These are phyloP conservation scores for Arenaria interpres DNA, from an alignment of 2,113 vertebrate genomes.

Conservation along the genomic window DNA sequence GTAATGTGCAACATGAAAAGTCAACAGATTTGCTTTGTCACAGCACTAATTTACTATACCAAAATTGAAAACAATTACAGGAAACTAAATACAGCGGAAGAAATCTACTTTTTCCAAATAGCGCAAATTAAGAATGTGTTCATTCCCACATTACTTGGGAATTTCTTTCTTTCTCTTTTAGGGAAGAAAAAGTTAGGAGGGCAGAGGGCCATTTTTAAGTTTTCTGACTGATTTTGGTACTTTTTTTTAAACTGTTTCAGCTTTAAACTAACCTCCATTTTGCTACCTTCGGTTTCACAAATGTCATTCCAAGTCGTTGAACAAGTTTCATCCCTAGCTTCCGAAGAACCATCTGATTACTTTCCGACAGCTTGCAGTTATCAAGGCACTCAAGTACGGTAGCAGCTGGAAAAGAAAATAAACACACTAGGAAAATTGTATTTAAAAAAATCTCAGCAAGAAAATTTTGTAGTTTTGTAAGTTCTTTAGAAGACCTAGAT, in stretches of 20 bases:
- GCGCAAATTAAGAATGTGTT: not conserved
- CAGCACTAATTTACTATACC: not conserved
- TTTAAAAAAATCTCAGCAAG: not conserved
- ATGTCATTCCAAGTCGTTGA: conserved; percentile 90
- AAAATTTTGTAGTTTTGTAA: not conserved
- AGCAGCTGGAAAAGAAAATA: conserved; percentile 74
- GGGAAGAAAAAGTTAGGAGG: not conserved
- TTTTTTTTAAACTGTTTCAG: not conserved
- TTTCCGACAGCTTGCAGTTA: conserved; percentile 80
- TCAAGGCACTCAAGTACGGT: conserved; percentile 85
- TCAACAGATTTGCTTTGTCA: not conserved
- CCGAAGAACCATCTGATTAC: conserved; percentile 86
- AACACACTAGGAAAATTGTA: not conserved
- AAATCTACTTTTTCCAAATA: not conserved
- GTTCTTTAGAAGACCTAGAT: not conserved
- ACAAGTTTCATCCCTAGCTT: conserved; percentile 91
- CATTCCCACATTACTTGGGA: not conserved
- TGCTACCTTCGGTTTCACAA: conserved; percentile 90
- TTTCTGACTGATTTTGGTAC: not conserved
- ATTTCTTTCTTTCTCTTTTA: not conserved
- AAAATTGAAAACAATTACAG: not conserved
- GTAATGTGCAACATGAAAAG: not conserved
- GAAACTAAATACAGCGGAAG: not conserved
- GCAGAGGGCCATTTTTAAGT: not conserved
- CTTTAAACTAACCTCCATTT: conserved; percentile 86